A percentile compares a stretch with the other conserved stretches of the same genome.
Evolutionary conservation across 2,888 invertebrate genomes (phyloP).

Genomic region (Vesta saturnalis): DNA sequence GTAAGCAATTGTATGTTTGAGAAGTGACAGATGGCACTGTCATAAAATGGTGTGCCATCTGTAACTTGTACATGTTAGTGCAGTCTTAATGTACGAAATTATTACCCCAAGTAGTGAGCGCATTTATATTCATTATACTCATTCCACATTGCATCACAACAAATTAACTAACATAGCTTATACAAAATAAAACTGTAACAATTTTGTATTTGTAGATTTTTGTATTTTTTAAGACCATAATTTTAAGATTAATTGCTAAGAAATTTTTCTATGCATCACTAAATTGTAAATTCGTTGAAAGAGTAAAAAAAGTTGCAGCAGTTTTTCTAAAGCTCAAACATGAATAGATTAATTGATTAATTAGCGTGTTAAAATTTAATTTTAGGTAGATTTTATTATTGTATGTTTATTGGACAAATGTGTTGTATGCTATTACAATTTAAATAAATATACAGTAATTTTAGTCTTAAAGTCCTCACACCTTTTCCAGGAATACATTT

Average conservation of each 20-base stretch:
- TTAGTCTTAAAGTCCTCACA: too few relatives aligned
- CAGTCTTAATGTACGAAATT: slow-evolving; percentile 57
- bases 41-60: slow-evolving; percentile 33
- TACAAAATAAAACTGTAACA: slow-evolving; percentile 31
- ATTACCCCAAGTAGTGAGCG: slow-evolving; percentile 55
- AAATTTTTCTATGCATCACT: slow-evolving; percentile 43
- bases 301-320: slow-evolving; percentile 42
- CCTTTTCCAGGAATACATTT: too few relatives aligned
- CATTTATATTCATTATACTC: slow-evolving; percentile 55
- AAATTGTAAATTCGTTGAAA: slow-evolving; percentile 51
- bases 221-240: slow-evolving; percentile 61
- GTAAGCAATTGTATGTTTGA: slow-evolving; percentile 61
- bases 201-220: slow-evolving; percentile 58
- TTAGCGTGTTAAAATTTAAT: slow-evolving; percentile 54
- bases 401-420: slow-evolving; percentile 59
- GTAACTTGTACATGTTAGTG: slow-evolving; percentile 58
- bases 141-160: slow-evolving; percentile 59
- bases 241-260: slow-evolving; percentile 53
- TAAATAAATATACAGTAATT: slow-evolving; percentile 62
- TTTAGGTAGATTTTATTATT: slow-evolving; percentile 59
- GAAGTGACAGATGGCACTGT: slow-evolving; percentile 42
- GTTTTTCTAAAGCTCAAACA: slow-evolving; percentile 43
- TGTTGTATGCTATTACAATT: slow-evolving; percentile 63
- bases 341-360: slow-evolving; percentile 51
- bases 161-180: slow-evolving; percentile 54